Conservation (phyloP, 2,113 vertebrate species). For the Piaya cayana region DNA sequence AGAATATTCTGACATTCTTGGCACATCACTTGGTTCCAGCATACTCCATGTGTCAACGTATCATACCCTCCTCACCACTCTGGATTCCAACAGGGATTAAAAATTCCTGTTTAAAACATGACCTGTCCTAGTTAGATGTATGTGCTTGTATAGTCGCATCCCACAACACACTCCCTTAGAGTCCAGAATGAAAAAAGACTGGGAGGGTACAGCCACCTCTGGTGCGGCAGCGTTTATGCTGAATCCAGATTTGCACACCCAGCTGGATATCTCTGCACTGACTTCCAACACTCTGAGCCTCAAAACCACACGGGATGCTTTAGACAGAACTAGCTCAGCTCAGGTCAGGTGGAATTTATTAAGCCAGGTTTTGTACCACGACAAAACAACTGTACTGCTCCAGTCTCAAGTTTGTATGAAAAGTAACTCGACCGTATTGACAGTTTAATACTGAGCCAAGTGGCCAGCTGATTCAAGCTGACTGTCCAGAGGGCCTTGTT, state of each 20-base stretch:
- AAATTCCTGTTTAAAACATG: neutral
- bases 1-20: neutral
- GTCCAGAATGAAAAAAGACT: neutral
- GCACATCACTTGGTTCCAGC: neutral
- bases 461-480: neutral
- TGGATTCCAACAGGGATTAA: neutral
- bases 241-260: neutral
- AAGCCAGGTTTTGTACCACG: neutral
- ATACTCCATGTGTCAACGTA: neutral
- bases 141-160: neutral
- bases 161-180: rapidly evolving
- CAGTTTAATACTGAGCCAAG: neutral
- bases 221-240: neutral
- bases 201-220: neutral
- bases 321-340: neutral
- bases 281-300: neutral
- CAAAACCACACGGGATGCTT: neutral
- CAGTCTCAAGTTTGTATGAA: neutral
- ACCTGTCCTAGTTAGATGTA: neutral
- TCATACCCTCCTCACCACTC: neutral
- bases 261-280: neutral
- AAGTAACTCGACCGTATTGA: neutral
- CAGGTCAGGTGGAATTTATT: neutral
- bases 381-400: neutral
- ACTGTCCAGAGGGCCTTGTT: neutral